Conservation (phyloP, 2,797 vertebrate species). For the Epinephelus awoara region DNA sequence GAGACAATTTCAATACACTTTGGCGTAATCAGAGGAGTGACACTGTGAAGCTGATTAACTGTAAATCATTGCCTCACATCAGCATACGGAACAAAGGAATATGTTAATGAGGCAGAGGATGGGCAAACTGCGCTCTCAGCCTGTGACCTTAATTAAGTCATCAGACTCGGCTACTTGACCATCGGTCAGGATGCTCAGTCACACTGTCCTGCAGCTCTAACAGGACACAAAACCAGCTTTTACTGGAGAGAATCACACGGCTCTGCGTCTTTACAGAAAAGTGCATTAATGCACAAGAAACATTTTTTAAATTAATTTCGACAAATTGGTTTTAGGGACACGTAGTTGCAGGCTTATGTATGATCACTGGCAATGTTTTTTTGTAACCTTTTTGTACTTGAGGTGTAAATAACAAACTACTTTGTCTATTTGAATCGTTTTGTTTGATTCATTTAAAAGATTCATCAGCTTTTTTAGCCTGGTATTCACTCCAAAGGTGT, state of each 20-base stretch:
- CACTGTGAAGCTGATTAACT: conserved; percentile 35
- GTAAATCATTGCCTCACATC: conserved; percentile 55
- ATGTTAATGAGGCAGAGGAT: conserved; percentile 70
- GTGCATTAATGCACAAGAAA: not conserved
- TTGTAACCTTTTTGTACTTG: not conserved
- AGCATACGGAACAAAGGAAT: conserved; percentile 59
- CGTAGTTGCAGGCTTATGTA: not conserved
- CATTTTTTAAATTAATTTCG: not conserved
- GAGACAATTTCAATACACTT: conserved; percentile 4
- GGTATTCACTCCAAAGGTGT: too few species aligned
- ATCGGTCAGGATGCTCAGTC: conserved; percentile 68
- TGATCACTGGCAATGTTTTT: not conserved
- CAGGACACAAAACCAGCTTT: conserved; percentile 47
- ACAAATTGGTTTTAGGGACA: not conserved
- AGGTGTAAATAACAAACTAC: not conserved
- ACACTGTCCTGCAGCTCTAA: conserved; percentile 56
- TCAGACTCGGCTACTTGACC: conserved; percentile 85
- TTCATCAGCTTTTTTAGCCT: not conserved
- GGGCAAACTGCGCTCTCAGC: conserved; percentile 62
- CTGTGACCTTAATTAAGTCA: conserved; percentile 86
- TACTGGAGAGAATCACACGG: conserved; percentile 16
- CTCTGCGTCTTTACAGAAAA: not conserved
- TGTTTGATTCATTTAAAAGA: not conserved
- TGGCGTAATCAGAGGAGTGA: conserved; percentile 16
- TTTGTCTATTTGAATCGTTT: not conserved